Evolutionary conservation across 2,888 invertebrate species (phyloP).

Genomic region (Emmelina monodactyla): DNA sequence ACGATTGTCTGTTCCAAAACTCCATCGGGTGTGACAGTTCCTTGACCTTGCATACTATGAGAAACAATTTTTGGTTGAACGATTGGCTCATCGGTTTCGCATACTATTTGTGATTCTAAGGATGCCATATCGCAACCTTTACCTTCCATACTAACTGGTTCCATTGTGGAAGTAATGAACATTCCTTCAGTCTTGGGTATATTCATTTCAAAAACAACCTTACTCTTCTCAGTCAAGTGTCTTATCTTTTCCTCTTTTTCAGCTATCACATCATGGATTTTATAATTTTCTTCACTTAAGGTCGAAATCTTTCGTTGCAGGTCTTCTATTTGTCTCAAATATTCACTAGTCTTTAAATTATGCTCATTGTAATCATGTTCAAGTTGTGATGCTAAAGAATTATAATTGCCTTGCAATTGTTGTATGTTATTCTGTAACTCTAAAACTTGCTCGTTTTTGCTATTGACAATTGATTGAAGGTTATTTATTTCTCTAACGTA

Average conservation of each 20-base stretch:
- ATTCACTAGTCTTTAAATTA: constrained; percentile 24
- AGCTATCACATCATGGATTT: constrained; percentile 1
- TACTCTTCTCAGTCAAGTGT: constrained; percentile 41
- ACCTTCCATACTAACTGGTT: constrained; percentile 32
- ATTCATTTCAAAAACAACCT: constrained; percentile 51
- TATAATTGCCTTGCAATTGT: constrained; percentile 26
- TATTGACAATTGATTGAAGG: constrained; percentile 53
- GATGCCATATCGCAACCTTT: constrained; percentile 29
- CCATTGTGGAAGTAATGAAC: constrained; percentile 54
- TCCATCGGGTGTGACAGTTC: constrained; percentile 4
- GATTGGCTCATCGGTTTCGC: constrained; percentile 21
- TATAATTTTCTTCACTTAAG: no score
- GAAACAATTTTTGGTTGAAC: not conserved
- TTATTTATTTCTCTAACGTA: constrained; percentile 66
- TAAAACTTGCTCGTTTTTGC: constrained; percentile 54
- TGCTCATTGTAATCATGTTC: constrained; percentile 22
- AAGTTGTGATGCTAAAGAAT: constrained; percentile 24
- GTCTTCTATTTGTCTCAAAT: constrained; percentile 29
- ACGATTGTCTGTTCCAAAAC: constrained; percentile 45
- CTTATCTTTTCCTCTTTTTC: constrained; percentile 43
- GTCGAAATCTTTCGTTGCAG: constrained; percentile 20
- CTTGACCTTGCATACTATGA: not conserved
- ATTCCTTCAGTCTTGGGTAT: constrained; percentile 61
- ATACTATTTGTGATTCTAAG: constrained; percentile 51
- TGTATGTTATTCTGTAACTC: constrained; percentile 33